Evolutionary conservation across 2,113 vertebrate species (phyloP).

Genomic region (human (Homo sapiens)): DNA sequence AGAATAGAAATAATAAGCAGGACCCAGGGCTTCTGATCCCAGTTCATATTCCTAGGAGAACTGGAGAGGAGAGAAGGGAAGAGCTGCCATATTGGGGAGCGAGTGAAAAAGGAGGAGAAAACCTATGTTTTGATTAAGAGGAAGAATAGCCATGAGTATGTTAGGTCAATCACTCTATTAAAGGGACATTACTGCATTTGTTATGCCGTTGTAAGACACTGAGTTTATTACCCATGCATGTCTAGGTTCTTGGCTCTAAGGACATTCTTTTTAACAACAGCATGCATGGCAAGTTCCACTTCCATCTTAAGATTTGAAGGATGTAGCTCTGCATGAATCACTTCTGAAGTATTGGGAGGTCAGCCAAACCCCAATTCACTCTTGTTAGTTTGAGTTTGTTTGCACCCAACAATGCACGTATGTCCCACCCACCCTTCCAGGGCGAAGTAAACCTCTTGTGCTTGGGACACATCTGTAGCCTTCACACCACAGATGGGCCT

Average conservation of each 20-base stretch:
- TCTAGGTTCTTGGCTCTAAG: background rate
- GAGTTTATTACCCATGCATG: background rate
- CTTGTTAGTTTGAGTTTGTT: conserved; percentile 37
- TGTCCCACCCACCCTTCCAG: background rate
- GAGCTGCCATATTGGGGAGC: background rate
- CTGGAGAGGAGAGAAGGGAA: background rate
- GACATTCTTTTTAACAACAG: background rate
- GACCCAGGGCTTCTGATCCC: background rate
- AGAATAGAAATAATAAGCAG: background rate
- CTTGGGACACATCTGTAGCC: background rate
- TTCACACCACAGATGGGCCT: background rate
- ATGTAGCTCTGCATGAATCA: conserved; percentile 32
- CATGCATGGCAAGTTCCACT: background rate
- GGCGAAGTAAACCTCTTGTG: background rate
- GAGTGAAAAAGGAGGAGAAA: background rate
- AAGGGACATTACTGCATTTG: background rate
- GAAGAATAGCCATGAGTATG: background rate
- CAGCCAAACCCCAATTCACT: conserved; percentile 41
- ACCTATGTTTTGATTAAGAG: background rate
- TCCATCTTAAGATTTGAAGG: conserved; percentile 43
- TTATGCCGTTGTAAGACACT: background rate
- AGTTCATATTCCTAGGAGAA: background rate
- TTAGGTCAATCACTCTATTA: background rate
- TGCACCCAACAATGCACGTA: background rate
- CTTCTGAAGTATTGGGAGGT: conserved; percentile 24